Percentiles rank a stretch among this genome's conserved stretches.
phyloP scores from a whole-genome alignment of 2,113 vertebrate genomes.

The Rhegmatorhina hoffmannsi region DNA sequence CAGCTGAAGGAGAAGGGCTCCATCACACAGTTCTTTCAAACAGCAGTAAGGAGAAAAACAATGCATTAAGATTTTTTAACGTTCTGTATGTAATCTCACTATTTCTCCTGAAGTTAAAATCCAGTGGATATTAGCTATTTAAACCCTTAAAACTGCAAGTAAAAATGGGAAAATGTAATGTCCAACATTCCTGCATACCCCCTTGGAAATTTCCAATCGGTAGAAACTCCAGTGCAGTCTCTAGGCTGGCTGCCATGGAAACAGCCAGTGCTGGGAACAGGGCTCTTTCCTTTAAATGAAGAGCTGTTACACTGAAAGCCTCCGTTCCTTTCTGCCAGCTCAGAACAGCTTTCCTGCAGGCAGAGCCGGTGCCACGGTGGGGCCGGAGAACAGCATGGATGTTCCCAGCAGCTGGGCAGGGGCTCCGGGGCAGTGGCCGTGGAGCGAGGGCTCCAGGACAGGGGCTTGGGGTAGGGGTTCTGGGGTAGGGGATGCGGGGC shows the following conservation, averaged over 20 bases:
- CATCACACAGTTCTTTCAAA: background rate
- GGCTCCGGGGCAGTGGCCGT: background rate
- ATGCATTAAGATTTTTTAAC: background rate
- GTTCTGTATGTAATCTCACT: background rate
- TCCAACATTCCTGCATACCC: conserved; percentile 31
- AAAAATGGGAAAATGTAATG: conserved; percentile 21
- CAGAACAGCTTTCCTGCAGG: background rate
- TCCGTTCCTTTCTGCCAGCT: conserved; percentile 31
- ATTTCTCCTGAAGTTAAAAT: background rate
- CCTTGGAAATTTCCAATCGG: conserved; percentile 70
- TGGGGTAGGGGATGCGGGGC: background rate
- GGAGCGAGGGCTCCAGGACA: no score
- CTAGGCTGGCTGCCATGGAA: conserved; percentile 73
- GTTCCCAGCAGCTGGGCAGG: rapidly evolving
- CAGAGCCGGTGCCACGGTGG: background rate
- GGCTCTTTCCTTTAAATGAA: conserved; percentile 47
- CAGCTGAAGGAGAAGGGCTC: background rate
- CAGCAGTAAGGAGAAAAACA: background rate
- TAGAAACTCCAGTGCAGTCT: conserved; percentile 50
- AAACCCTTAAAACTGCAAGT: background rate
- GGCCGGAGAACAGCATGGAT: background rate
- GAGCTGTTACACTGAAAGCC: conserved; percentile 42
- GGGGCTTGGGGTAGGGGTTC: background rate
- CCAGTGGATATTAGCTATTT: background rate
- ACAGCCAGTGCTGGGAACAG: conserved; percentile 69